These are phyloP conservation scores for Polypterus bichir DNA, from an alignment of 2,113 vertebrate genomes.

Conservation along the genomic window DNA sequence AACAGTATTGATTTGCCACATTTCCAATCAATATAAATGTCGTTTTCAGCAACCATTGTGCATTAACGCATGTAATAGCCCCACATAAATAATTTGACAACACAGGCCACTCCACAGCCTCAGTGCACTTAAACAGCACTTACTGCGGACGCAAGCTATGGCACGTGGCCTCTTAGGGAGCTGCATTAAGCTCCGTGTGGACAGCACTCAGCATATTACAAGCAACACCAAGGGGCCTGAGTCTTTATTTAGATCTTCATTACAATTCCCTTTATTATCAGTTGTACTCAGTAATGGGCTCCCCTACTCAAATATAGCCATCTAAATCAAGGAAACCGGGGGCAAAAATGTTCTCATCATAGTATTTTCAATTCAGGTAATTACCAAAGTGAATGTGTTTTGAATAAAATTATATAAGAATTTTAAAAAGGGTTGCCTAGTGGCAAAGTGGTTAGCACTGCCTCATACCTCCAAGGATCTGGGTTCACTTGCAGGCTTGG, in stretches of 20 bases:
- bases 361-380: too few relatives aligned
- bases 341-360: too few relatives aligned
- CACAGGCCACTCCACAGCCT: not conserved
- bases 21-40: slow-evolving; percentile 2
- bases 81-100: slow-evolving; percentile 7
- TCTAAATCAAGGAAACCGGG: too few relatives aligned
- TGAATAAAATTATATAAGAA: too few relatives aligned
- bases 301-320: too few relatives aligned
- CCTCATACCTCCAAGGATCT: too few relatives aligned
- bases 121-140: not conserved
- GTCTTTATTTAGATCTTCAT: not conserved
- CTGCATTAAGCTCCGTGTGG: not conserved
- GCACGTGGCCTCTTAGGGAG: not conserved
- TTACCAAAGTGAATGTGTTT: too few relatives aligned
- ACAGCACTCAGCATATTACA: not conserved
- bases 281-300: too few relatives aligned
- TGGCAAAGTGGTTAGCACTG: too few relatives aligned
- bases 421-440: too few relatives aligned
- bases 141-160: not conserved
- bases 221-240: not conserved
- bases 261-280: too few relatives aligned
- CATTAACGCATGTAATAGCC: not conserved
- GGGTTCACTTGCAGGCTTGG: too few relatives aligned
- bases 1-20: not conserved
- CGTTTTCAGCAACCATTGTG: not conserved